Percentiles rank a stretch among this genome's conserved stretches.
phyloP scores from a whole-genome alignment of 1,140 invertebrate species.

The Trichoplusia ni region DNA sequence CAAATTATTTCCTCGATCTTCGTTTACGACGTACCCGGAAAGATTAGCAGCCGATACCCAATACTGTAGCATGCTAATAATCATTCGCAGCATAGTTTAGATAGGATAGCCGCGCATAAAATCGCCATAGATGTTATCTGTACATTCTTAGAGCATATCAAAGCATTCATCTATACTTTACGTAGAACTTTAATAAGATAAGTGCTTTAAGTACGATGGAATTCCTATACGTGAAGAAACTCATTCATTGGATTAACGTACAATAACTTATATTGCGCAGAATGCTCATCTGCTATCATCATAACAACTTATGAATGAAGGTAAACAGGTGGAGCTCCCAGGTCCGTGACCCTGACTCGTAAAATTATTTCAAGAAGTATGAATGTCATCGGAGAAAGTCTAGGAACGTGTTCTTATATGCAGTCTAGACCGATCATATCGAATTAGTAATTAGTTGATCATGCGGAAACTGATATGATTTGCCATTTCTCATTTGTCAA shows the following conservation, averaged over 20 bases:
- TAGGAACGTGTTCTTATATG: too few relatives aligned
- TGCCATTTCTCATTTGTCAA: too few relatives aligned
- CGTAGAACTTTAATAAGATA: conserved; percentile 2
- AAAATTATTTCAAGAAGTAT: too few relatives aligned
- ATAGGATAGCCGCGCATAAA: conserved; percentile 2
- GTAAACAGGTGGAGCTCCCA: too few relatives aligned
- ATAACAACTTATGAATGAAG: too few relatives aligned
- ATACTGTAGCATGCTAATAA: conserved; percentile 11
- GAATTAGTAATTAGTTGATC: too few relatives aligned
- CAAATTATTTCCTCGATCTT: conserved; percentile 9
- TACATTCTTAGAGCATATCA: conserved; percentile 6
- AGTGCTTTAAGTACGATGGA: not conserved
- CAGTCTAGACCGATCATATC: too few relatives aligned
- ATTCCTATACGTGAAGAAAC: conserved; percentile 15
- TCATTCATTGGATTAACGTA: conserved; percentile 5
- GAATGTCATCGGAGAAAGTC: too few relatives aligned
- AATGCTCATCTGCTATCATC: too few relatives aligned
- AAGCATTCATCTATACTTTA: conserved; percentile 19
- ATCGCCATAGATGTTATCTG: conserved; percentile 4
- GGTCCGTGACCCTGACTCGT: too few relatives aligned
- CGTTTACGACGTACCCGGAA: conserved; percentile 4
- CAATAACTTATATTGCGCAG: not conserved
- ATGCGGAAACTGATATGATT: too few relatives aligned
- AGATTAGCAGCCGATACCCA: conserved; percentile 1
- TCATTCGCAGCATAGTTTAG: conserved; percentile 3